Evolutionary conservation across 2,888 invertebrate species (phyloP), one percentile per base, ranked within the genome.

Genomic region (Pheosia gnoma): DNA sequence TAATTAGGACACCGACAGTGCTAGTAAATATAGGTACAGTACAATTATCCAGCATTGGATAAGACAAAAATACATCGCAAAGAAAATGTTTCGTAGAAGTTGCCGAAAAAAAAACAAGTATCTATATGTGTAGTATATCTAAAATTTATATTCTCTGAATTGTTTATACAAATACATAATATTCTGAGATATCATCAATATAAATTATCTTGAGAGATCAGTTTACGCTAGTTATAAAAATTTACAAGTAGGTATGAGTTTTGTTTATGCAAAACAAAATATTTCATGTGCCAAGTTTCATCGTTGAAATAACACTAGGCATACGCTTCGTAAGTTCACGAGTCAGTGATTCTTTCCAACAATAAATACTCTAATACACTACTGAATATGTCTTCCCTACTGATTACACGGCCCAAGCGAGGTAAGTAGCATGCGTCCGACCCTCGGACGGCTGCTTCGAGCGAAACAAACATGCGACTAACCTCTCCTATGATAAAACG

Each of bases 161-260:
- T 84, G 90, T 91, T 90, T 90, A 88, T 89, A 91, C 90, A 91
- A 86, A 90, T 88, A 89, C 87, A 87, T 84, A 87, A 86, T 90
- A 90, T 88, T 88, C 84, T 87, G 90, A 90, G 87, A 91, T 89
- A 92, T 87, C 80, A 85, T 89, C 88, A 88, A 87, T 90, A 91
- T 86, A 93, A 91, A 91, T 89, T 89, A 92, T 89, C 88, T 86
- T 88, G 91, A 91, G 93, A 93, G 93, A 93, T 93, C 93, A 93
- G 91, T 91, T 90, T 88, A 91, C 84, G 87, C 90, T 93, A 93
- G 89, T 88, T 90, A 91, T 91, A 89, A 91, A 90, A 91, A 91
- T 90, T 87, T 93, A 92, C 91, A 91, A 87, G 86, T 47, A 47
- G 47, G 47, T 85, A 88, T 90, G 88, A 84, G 84, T 82, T 85